Conservation (phyloP, 2,113 vertebrate species). For the Dolichotis patagonum region DNA sequence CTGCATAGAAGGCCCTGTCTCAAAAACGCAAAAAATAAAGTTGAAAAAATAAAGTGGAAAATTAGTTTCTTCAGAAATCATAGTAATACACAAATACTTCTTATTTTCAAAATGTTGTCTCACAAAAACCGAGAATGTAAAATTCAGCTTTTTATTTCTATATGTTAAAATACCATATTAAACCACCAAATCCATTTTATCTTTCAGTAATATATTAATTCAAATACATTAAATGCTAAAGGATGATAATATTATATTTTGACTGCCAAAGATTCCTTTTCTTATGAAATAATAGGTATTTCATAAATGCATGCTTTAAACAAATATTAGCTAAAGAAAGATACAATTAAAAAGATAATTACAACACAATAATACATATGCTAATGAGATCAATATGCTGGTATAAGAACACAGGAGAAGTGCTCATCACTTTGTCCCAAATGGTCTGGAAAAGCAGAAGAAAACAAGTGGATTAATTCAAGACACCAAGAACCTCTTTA, state of each 20-base stretch:
- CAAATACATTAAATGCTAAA: not conserved
- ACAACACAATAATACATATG: not conserved
- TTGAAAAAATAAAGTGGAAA: not conserved
- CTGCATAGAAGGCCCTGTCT: not conserved
- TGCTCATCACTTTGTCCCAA: not conserved
- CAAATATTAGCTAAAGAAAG: not conserved
- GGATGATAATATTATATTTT: not conserved
- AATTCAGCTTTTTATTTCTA: not conserved
- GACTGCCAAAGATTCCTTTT: constrained; percentile 26
- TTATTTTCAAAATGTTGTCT: not conserved
- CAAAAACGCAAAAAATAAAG: not conserved
- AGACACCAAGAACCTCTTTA: not conserved
- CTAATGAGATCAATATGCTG: not conserved
- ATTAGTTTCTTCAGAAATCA: not conserved
- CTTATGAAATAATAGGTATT: not conserved
- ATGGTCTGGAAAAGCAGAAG: not conserved
- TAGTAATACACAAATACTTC: not conserved
- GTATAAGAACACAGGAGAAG: rapidly evolving
- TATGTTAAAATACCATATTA: not conserved
- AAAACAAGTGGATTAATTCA: not conserved
- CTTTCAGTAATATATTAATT: not conserved
- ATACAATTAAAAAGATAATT: not conserved
- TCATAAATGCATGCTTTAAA: constrained; percentile 9
- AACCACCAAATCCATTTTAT: not conserved
- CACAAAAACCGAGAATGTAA: not conserved